These are phyloP conservation scores for Camelus bactrianus DNA, from an alignment of 2,113 vertebrate species.

Conservation along the genomic window DNA sequence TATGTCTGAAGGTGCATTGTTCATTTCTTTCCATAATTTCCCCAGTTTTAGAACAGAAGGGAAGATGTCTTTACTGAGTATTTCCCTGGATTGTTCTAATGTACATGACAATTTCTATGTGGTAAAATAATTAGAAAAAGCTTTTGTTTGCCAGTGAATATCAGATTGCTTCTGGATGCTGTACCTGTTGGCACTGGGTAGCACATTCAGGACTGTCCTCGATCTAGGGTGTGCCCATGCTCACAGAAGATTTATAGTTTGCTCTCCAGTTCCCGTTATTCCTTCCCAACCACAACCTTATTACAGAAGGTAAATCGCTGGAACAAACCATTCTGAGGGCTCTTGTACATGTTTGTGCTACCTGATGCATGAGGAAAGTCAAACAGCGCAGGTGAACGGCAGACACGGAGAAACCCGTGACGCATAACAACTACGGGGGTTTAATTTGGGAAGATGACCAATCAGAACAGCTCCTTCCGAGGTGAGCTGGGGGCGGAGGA, in stretches of 20 bases:
- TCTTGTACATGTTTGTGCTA: constrained; percentile 76
- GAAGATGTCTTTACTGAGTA: not conserved
- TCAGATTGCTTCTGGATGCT: constrained; percentile 39
- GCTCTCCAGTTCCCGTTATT: constrained; percentile 70
- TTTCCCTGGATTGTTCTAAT: not conserved
- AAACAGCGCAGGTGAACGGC: constrained; percentile 80
- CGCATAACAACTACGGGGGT: constrained; percentile 72
- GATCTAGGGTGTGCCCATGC: not conserved
- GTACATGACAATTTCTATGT: not conserved
- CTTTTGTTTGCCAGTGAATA: not conserved
- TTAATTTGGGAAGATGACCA: constrained; percentile 82
- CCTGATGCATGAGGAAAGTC: constrained; percentile 76
- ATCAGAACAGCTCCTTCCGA: constrained; percentile 54
- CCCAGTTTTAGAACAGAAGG: not conserved
- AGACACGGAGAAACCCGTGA: constrained; percentile 73
- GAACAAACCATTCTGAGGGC: constrained; percentile 68
- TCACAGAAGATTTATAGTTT: constrained; percentile 71
- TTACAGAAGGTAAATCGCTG: constrained; percentile 74
- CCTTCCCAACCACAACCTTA: constrained; percentile 67
- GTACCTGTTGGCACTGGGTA: not conserved
- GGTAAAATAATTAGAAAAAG: constrained; percentile 40
- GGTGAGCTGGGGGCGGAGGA: fast-evolving
- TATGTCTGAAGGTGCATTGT: not conserved
- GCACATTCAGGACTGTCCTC: not conserved
- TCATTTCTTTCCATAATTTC: constrained; percentile 36